Evolutionary conservation across 2,888 invertebrate species (phyloP).

Genomic region (Blera fallax): DNA sequence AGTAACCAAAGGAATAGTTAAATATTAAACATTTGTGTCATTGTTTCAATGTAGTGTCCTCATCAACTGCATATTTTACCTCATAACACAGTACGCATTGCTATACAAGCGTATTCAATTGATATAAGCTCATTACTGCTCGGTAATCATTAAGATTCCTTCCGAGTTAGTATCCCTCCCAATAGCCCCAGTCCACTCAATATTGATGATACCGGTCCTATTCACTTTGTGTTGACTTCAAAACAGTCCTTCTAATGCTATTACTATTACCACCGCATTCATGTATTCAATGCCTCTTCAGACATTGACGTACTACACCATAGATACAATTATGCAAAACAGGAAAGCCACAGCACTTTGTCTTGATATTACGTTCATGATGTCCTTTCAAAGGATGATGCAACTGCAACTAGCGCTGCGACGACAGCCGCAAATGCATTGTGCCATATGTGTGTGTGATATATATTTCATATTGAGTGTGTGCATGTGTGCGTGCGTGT

Average conservation of each 20-base stretch:
- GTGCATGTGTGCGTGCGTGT: neutral
- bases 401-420: constrained; percentile 35
- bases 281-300: constrained; percentile 53
- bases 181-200: constrained; percentile 9
- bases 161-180: neutral
- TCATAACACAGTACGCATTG: too few species aligned
- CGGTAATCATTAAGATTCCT: constrained; percentile 34
- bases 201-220: neutral
- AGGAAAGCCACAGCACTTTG: constrained; percentile 68
- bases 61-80: too few species aligned
- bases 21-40: too few species aligned
- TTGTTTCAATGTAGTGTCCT: too few species aligned
- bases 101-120: constrained; percentile 21
- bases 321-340: constrained; percentile 72
- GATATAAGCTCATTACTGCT: constrained; percentile 46
- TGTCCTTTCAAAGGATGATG: constrained; percentile 57
- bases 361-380: constrained; percentile 66
- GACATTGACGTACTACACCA: constrained; percentile 56
- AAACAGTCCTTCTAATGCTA: neutral
- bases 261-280: constrained; percentile 2
- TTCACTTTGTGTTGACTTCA: neutral
- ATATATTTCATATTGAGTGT: constrained; percentile 30
- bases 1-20: too few species aligned
- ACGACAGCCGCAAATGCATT: constrained; percentile 44
- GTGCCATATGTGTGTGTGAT: constrained; percentile 12